Conservation (phyloP, 2,888 invertebrate species). For the Callimorpha dominula region DNA sequence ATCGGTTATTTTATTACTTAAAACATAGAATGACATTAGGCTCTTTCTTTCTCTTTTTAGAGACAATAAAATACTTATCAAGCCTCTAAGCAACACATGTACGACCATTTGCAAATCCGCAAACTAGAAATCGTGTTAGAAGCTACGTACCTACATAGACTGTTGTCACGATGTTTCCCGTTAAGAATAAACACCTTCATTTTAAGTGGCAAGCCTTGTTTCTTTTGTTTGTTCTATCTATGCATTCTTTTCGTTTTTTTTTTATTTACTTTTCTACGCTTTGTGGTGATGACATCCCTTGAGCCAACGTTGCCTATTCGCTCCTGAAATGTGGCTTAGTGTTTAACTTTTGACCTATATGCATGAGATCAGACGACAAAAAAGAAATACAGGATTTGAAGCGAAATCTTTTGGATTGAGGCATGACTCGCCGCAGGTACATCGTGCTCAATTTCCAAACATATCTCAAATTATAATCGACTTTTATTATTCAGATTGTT, state of each 20-base stretch:
- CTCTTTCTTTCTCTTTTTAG: background rate
- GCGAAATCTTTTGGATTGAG: background rate
- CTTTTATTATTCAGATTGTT: slow-evolving; percentile 28
- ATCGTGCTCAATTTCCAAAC: background rate
- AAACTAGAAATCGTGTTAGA: slow-evolving; percentile 15
- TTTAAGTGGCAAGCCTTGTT: slow-evolving; percentile 13
- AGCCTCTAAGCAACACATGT: background rate
- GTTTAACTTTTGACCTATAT: too few relatives aligned
- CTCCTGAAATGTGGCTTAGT: too few relatives aligned
- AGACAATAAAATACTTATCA: background rate
- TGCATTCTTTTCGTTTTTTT: background rate
- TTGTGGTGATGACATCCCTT: background rate
- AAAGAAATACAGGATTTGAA: too few relatives aligned
- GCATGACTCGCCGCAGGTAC: background rate
- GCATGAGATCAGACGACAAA: too few relatives aligned
- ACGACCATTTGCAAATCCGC: slow-evolving; percentile 17
- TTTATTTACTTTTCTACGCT: background rate
- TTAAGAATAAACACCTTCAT: slow-evolving; percentile 28
- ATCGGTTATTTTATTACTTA: too few relatives aligned
- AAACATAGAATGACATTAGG: too few relatives aligned
- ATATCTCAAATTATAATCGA: slow-evolving; percentile 19
- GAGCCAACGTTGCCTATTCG: too few relatives aligned
- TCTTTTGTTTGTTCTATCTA: background rate
- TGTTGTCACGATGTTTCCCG: slow-evolving; percentile 28
- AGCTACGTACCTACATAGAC: background rate